Percentiles rank a stretch among this genome's conserved stretches.
phyloP scores from a whole-genome alignment of 2,113 vertebrate genomes.

The Mirounga angustirostris region DNA sequence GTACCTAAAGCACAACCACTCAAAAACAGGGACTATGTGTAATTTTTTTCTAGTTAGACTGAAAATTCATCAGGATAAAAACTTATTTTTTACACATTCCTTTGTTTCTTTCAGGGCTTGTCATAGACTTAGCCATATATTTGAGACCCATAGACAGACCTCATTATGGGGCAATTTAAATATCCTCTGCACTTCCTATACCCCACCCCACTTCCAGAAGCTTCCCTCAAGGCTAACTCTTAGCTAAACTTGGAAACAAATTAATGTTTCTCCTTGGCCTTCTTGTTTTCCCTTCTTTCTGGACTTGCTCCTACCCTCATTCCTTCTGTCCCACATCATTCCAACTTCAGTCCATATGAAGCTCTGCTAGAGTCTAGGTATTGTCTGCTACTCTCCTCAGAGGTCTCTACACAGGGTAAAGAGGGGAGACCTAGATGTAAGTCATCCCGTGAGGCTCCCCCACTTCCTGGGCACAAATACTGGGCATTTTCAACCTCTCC shows the following conservation, averaged over 20 bases:
- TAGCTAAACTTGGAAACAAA: neutral
- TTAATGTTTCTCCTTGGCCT: neutral
- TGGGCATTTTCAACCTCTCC: neutral
- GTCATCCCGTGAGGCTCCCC: neutral
- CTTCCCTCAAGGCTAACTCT: neutral
- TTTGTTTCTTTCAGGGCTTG: neutral
- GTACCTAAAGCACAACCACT: neutral
- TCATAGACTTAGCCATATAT: neutral
- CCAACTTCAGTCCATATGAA: neutral
- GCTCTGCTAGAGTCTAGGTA: neutral
- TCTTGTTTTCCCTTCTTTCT: neutral
- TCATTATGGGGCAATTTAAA: neutral
- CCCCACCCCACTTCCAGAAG: neutral
- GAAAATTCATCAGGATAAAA: constrained; percentile 11
- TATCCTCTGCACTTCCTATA: neutral
- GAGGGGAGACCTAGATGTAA: neutral
- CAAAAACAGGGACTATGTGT: neutral
- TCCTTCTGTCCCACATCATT: neutral
- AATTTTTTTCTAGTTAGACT: neutral
- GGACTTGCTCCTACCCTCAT: neutral
- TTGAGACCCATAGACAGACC: neutral
- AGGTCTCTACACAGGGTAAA: neutral
- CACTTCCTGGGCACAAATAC: neutral
- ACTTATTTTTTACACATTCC: neutral
- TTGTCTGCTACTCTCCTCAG: neutral